Evolutionary conservation across 2,113 vertebrate genomes (phyloP).

Genomic region (Puffinus mauretanicus): DNA sequence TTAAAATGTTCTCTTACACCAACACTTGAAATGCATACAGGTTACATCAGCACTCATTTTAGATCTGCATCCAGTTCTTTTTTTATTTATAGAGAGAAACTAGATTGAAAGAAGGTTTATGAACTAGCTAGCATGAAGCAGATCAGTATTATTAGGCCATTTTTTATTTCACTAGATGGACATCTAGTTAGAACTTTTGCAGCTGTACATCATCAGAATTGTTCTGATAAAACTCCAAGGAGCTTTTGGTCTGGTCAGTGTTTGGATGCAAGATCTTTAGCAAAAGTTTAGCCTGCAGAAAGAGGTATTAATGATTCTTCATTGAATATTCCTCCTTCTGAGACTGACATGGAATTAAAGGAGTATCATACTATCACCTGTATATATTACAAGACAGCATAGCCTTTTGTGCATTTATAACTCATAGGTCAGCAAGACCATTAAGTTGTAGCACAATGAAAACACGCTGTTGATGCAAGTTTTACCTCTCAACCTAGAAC

Average conservation of each 20-base stretch:
- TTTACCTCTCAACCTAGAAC: not conserved
- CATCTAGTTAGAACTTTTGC: not conserved
- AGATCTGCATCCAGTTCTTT: not conserved
- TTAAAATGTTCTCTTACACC: not conserved
- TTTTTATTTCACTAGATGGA: not conserved
- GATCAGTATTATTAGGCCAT: not conserved
- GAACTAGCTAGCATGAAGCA: not conserved
- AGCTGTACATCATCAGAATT: not conserved
- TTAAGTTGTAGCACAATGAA: not conserved
- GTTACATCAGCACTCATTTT: not conserved
- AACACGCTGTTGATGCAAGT: not conserved
- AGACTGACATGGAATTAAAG: not conserved
- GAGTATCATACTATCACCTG: not conserved
- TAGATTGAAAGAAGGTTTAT: not conserved
- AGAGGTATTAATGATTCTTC: not conserved
- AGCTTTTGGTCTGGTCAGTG: not conserved
- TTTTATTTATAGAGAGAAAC: not conserved
- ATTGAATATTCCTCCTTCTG: not conserved
- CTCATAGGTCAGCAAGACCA: not conserved
- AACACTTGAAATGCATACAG: not conserved
- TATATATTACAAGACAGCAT: not conserved
- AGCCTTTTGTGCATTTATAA: not conserved
- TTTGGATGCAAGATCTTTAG: not conserved
- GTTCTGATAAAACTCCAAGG: not conserved
- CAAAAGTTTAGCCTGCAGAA: not conserved